These are phyloP conservation scores for Pheosia gnoma DNA, from an alignment of 2,888 invertebrate genomes.

Conservation along the genomic window DNA sequence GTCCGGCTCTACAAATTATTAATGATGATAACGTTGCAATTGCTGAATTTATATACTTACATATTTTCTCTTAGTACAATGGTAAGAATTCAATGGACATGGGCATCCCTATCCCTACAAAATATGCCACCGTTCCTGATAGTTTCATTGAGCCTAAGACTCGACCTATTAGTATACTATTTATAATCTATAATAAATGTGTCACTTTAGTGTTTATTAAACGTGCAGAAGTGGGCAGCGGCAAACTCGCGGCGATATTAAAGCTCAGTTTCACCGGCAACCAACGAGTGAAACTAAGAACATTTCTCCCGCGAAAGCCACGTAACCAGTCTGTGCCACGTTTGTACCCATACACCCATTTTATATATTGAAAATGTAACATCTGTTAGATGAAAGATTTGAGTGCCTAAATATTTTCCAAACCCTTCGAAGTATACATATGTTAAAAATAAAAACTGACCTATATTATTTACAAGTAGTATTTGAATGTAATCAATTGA, in stretches of 20 bases:
- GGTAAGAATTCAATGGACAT: background rate
- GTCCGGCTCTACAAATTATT: constrained; percentile 48
- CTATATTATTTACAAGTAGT: too few species aligned
- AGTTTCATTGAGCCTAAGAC: background rate
- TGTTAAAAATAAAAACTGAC: too few species aligned
- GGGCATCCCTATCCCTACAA: background rate
- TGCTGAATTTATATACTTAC: constrained; percentile 24
- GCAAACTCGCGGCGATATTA: constrained; percentile 30
- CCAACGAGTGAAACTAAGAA: constrained; percentile 68
- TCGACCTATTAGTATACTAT: background rate
- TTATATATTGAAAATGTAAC: too few species aligned
- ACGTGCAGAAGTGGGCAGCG: constrained; percentile 5
- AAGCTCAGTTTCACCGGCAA: constrained; percentile 64
- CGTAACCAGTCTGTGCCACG: constrained; percentile 54
- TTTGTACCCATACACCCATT: constrained; percentile 30
- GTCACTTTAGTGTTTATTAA: background rate
- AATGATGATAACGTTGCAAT: constrained; percentile 42
- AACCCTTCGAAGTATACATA: too few species aligned
- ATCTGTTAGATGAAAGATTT: too few species aligned
- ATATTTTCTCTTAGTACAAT: background rate
- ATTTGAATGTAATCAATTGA: too few species aligned
- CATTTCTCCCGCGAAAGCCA: constrained; percentile 77
- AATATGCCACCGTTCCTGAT: background rate
- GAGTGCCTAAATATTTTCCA: too few species aligned
- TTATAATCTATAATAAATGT: background rate